Conservation (phyloP, 2,797 vertebrate genomes). For the Pangasius krempfi region DNA sequence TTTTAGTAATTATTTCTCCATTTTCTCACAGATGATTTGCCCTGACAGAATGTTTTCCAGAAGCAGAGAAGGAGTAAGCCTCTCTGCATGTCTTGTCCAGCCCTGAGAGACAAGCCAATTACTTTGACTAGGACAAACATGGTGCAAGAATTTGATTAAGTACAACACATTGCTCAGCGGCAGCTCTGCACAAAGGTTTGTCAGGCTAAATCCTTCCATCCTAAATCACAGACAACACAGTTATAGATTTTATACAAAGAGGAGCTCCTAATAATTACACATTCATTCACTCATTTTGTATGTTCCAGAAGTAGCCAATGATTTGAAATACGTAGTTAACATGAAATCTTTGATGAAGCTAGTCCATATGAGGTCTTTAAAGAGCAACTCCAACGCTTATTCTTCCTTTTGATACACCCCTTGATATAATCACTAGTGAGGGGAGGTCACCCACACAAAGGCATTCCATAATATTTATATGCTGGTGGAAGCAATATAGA, state of each 20-base stretch:
- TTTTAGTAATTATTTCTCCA: neutral
- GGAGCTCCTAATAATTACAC: neutral
- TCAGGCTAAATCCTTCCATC: conserved; percentile 2
- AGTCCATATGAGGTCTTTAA: neutral
- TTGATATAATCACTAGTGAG: neutral
- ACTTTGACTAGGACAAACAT: conserved; percentile 38
- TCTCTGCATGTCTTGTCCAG: neutral
- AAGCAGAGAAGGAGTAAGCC: conserved; percentile 1
- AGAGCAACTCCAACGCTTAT: neutral
- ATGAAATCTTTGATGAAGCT: neutral
- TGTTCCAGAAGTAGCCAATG: neutral
- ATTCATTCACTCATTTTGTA: neutral
- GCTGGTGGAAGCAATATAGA: neutral
- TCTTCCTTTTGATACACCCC: neutral
- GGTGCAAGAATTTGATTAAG: conserved; percentile 35
- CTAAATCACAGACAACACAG: conserved; percentile 16
- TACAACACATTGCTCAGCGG: conserved; percentile 4
- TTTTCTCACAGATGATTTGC: neutral
- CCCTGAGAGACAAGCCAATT: conserved; percentile 38
- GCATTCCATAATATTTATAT: neutral
- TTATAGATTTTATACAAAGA: conserved; percentile 3
- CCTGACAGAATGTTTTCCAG: neutral
- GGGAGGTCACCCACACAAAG: neutral
- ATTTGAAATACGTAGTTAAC: neutral
- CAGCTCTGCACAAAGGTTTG: neutral